Conservation (phyloP, 2,797 vertebrate genomes). For the Centropyge bicolor region DNA sequence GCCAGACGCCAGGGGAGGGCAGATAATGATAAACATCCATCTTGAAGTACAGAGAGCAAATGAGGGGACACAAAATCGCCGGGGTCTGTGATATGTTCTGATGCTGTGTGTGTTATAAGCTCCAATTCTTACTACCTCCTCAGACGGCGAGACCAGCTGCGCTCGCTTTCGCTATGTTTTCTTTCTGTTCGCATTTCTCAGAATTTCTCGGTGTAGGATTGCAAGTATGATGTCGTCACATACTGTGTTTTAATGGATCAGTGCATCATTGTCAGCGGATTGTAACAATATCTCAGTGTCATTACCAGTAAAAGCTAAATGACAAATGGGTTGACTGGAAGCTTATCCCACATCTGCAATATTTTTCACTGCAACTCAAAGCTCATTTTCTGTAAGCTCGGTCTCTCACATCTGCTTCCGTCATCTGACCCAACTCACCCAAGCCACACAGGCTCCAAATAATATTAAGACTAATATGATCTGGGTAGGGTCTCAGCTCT, state of each 20-base stretch:
- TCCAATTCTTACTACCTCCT: conserved; percentile 35
- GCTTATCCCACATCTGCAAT: background rate
- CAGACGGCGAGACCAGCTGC: conserved; percentile 38
- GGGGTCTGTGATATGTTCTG: conserved; percentile 44
- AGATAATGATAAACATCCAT: conserved; percentile 80
- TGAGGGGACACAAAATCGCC: conserved; percentile 36
- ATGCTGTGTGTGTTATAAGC: conserved; percentile 42
- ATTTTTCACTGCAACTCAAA: background rate
- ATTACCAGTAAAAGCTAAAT: conserved; percentile 14
- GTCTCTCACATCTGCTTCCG: background rate
- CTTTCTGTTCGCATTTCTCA: conserved; percentile 9
- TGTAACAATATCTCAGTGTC: background rate
- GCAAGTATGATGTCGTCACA: conserved; percentile 14
- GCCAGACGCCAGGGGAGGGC: conserved; percentile 62
- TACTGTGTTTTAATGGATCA: conserved; percentile 31
- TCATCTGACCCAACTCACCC: background rate
- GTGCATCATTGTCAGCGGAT: conserved; percentile 18
- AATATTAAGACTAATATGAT: background rate
- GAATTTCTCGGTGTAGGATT: conserved; percentile 26
- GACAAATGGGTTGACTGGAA: background rate
- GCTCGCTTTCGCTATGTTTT: conserved; percentile 9
- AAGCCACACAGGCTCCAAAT: background rate
- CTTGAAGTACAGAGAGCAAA: conserved; percentile 55
- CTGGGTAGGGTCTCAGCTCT: background rate
- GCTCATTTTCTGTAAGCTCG: background rate